These are phyloP conservation scores for Siniperca obscura DNA, from an alignment of 2,797 vertebrate genomes.

Conservation along the genomic window DNA sequence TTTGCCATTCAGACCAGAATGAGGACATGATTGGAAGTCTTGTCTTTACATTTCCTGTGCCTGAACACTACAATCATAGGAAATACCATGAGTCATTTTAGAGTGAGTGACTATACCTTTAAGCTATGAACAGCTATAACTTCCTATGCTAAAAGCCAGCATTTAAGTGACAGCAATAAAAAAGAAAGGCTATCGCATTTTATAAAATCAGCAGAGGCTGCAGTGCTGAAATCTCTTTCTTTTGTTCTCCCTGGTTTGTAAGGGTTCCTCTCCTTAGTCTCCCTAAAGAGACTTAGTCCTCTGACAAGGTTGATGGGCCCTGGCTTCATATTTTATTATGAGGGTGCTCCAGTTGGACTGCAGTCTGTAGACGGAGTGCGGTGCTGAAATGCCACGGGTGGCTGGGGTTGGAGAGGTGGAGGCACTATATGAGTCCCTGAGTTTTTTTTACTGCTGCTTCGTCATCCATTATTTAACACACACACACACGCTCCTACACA, in stretches of 20 bases:
- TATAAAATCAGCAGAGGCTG: background rate
- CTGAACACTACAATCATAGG: conserved; percentile 34
- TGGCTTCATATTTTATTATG: conserved; percentile 49
- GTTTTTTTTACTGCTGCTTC: conserved; percentile 49
- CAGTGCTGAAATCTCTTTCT: background rate
- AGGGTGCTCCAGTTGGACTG: background rate
- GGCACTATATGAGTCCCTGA: conserved; percentile 23
- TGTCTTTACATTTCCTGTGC: conserved; percentile 28
- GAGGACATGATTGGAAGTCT: conserved; percentile 32
- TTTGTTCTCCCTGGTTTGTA: background rate
- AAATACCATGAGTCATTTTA: conserved; percentile 30
- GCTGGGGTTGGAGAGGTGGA: conserved; percentile 18
- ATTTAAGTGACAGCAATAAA: conserved; percentile 1
- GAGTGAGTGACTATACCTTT: conserved; percentile 22
- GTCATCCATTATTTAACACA: conserved; percentile 73
- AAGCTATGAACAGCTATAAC: background rate
- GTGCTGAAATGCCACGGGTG: conserved; percentile 36
- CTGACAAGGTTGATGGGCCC: conserved; percentile 46
- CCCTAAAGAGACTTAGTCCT: conserved; percentile 31
- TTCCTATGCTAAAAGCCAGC: conserved; percentile 6
- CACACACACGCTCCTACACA: conserved; percentile 7
- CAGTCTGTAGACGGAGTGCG: conserved; percentile 1
- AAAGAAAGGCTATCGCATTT: background rate
- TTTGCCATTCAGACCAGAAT: background rate
- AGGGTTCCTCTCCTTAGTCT: background rate